phyloP scores from a whole-genome alignment of 2,888 invertebrate genomes.

The Drosophila melanosoma region DNA sequence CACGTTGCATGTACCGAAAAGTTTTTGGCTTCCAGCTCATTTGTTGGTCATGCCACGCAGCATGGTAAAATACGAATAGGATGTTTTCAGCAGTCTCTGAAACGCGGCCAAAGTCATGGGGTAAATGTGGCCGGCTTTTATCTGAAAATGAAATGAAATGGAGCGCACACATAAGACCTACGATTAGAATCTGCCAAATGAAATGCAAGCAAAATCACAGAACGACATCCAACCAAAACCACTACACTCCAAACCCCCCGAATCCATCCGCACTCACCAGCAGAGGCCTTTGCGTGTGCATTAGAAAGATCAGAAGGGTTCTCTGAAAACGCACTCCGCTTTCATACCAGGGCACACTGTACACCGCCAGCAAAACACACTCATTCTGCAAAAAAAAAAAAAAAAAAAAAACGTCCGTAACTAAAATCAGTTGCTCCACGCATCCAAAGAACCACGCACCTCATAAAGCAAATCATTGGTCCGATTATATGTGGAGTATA shows the following conservation, averaged over 20 bases:
- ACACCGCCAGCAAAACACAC: conserved; percentile 77
- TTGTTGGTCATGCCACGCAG: conserved; percentile 78
- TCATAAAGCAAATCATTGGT: conserved; percentile 82
- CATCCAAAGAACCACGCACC: conserved; percentile 56
- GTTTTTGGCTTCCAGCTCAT: conserved; percentile 75
- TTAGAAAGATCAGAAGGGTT: conserved; percentile 77
- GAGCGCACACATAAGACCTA: conserved; percentile 61
- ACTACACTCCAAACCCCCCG: neutral
- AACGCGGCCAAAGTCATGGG: conserved; percentile 78
- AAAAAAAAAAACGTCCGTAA: conserved; percentile 3
- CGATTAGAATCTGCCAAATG: conserved; percentile 71
- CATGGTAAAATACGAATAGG: conserved; percentile 83
- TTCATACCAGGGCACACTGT: conserved; percentile 81
- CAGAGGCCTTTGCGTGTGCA: conserved; percentile 78
- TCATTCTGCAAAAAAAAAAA: conserved; percentile 63
- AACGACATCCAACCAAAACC: conserved; percentile 5
- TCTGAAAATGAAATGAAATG: conserved; percentile 71
- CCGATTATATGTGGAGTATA: conserved; percentile 83
- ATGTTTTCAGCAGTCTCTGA: conserved; percentile 82
- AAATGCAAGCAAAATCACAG: conserved; percentile 45
- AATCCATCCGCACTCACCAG: conserved; percentile 61
- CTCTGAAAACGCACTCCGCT: conserved; percentile 69
- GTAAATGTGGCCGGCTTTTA: conserved; percentile 71
- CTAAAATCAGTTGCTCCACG: conserved; percentile 1
- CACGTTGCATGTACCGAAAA: conserved; percentile 55